Evolutionary conservation across 1,140 invertebrate species (phyloP).

Genomic region (Chionoecetes opilio): DNA sequence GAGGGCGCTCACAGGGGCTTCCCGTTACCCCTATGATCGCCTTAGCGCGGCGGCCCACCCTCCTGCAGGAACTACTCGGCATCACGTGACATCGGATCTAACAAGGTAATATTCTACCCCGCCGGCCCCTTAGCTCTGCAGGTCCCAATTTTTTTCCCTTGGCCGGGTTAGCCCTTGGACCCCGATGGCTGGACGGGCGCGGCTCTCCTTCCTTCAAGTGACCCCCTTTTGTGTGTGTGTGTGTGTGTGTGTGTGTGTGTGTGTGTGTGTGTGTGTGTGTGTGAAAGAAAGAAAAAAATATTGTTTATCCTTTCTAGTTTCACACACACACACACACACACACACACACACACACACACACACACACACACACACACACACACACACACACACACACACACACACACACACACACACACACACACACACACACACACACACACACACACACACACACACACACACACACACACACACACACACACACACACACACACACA

Average conservation of each 20-base stretch:
- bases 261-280: no score
- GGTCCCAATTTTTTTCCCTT: neutral
- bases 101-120: slow-evolving; percentile 10
- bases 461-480: neutral
- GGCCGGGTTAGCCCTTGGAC: no score
- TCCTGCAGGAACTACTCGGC: neutral
- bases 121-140: neutral
- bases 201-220: neutral
- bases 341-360: no score
- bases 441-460: no score
- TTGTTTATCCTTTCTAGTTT: no score
- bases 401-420: no score
- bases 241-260: neutral
- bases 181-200: neutral
- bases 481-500: neutral
- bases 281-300: no score
- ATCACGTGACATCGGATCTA: slow-evolving; percentile 28
- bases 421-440: no score
- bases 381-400: no score
- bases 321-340: no score
- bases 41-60: neutral
- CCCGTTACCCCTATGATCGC: slow-evolving; percentile 5
- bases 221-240: neutral
- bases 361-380: no score
- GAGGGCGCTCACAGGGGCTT: neutral